A percentile compares a stretch with the other conserved stretches of the same genome.
These are phyloP conservation scores for Mesoligia furuncula DNA, from an alignment of 2,888 invertebrate species.

Conservation along the genomic window DNA sequence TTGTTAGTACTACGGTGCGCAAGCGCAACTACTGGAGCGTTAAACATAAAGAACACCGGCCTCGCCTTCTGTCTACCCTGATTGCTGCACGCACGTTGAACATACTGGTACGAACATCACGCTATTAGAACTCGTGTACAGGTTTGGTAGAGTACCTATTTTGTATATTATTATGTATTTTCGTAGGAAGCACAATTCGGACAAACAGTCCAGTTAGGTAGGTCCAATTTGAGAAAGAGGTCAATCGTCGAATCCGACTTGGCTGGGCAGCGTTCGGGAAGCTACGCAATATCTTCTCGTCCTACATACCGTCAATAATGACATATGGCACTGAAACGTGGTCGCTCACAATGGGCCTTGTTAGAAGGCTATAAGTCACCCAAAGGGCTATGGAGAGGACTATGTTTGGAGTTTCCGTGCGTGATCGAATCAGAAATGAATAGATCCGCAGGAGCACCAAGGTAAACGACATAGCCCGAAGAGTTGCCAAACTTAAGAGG, in stretches of 20 bases:
- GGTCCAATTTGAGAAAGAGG: too few species aligned
- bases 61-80: constrained; percentile 48
- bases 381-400: too few species aligned
- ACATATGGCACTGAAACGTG: not conserved
- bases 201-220: too few species aligned
- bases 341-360: too few species aligned
- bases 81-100: constrained; percentile 52
- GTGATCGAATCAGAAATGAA: not conserved
- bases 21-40: constrained; percentile 48
- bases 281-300: too few species aligned
- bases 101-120: constrained; percentile 29
- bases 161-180: not conserved
- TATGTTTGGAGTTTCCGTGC: too few species aligned
- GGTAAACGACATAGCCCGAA: not conserved
- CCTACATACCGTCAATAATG: not conserved
- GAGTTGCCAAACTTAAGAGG: too few species aligned
- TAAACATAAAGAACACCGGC: constrained; percentile 34
- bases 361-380: too few species aligned
- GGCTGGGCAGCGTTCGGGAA: too few species aligned
- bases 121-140: not conserved
- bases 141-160: not conserved
- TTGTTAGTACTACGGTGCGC: constrained; percentile 21
- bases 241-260: too few species aligned
- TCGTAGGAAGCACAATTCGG: too few species aligned
- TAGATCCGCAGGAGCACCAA: not conserved